Conservation (phyloP, 1,140 invertebrate genomes). For the Dryas iulia region DNA sequence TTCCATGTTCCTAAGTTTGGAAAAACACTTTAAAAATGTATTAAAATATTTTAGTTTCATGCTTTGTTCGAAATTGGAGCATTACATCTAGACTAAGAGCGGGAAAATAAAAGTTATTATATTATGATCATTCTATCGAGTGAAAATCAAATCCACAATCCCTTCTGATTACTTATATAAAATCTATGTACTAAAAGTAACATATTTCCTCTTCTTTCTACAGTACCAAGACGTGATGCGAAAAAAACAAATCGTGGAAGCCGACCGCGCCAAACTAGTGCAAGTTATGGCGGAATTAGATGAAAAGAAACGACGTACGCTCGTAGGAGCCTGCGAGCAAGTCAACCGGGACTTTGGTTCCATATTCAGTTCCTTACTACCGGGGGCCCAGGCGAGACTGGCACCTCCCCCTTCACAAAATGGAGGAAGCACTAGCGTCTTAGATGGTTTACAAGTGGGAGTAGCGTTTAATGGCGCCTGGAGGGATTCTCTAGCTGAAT, state of each 20-base stretch:
- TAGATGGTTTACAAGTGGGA: constrained; percentile 93
- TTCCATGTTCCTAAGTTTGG: too few relatives aligned
- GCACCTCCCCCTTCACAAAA: constrained; percentile 88
- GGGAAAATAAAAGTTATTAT: too few relatives aligned
- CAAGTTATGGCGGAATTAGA: constrained; percentile 93
- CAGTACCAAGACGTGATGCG: constrained; percentile 88
- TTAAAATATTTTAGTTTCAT: too few relatives aligned
- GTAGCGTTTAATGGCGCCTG: constrained; percentile 96
- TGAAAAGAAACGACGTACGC: constrained; percentile 91
- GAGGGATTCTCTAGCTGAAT: constrained; percentile 97
- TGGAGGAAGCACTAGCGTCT: constrained; percentile 86
- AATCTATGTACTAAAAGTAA: too few relatives aligned
- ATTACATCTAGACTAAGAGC: too few relatives aligned
- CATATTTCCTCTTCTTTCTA: too few relatives aligned
- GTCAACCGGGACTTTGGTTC: constrained; percentile 96
- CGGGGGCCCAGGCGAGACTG: constrained; percentile 93
- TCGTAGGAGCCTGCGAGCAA: constrained; percentile 90
- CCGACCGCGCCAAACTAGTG: constrained; percentile 90
- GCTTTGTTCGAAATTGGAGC: too few relatives aligned
- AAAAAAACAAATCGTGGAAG: constrained; percentile 92
- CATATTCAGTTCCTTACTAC: constrained; percentile 95
- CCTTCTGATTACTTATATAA: too few relatives aligned
- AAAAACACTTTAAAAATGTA: too few relatives aligned
- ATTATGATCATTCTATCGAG: too few relatives aligned
- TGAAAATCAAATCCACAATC: too few relatives aligned